These are phyloP conservation scores for Bombus consobrinus DNA, from an alignment of 1,140 invertebrate genomes.

Conservation along the genomic window DNA sequence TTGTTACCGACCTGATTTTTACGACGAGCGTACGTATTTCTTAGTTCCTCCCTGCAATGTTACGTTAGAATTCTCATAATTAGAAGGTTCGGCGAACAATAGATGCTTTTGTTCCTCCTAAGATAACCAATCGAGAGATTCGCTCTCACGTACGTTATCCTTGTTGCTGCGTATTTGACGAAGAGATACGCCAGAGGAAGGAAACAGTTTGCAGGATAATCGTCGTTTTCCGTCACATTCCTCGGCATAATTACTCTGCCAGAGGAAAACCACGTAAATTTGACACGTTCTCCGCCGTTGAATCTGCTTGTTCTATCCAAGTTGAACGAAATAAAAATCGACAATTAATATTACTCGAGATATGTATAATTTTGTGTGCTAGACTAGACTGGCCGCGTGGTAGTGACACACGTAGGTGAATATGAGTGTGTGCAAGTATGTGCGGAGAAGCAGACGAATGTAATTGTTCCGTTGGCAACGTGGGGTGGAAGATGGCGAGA, in stretches of 20 bases:
- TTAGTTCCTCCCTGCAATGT: neutral
- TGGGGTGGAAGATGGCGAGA: no score
- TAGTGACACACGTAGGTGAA: no score
- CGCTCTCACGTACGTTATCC: neutral
- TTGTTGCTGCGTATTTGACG: no score
- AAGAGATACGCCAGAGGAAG: slow-evolving; percentile 27
- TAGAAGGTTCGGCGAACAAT: neutral
- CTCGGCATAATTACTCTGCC: slow-evolving; percentile 14
- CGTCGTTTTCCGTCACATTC: neutral
- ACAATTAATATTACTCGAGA: neutral
- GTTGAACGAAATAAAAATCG: neutral
- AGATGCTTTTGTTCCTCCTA: neutral
- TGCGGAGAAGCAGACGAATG: no score
- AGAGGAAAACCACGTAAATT: slow-evolving; percentile 6
- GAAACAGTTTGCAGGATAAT: slow-evolving; percentile 20
- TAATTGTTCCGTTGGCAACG: no score
- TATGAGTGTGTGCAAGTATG: no score
- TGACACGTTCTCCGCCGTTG: neutral
- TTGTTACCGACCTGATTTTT: neutral
- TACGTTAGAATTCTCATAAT: neutral
- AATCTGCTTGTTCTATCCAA: neutral
- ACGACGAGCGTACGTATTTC: no score
- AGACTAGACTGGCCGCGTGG: no score
- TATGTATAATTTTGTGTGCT: no score
- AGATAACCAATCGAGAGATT: neutral